phyloP scores from a whole-genome alignment of 2,888 invertebrate species.

The Volucella inanis region DNA sequence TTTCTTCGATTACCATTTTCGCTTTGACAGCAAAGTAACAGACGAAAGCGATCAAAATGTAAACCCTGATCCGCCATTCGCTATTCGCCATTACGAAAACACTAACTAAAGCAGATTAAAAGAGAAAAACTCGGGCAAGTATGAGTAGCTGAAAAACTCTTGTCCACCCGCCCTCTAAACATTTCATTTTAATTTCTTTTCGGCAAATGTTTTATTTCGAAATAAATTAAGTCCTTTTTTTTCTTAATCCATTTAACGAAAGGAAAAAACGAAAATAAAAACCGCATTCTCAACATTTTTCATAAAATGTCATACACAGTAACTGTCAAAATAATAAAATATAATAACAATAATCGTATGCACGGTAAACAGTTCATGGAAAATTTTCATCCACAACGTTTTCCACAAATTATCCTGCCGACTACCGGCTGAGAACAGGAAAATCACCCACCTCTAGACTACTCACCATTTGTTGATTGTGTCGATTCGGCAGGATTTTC shows the following conservation, averaged over 20 bases:
- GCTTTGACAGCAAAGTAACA: constrained; percentile 32
- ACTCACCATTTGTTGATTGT: constrained; percentile 73
- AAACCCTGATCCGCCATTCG: constrained; percentile 30
- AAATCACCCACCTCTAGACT: constrained; percentile 41
- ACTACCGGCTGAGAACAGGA: constrained; percentile 15
- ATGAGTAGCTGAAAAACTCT: neutral
- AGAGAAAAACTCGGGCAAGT: neutral
- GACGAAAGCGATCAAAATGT: constrained; percentile 21
- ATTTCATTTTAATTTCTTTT: neutral
- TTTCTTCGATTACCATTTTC: constrained; percentile 4
- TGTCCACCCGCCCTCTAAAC: constrained; percentile 16
- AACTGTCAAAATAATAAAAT: constrained; percentile 42
- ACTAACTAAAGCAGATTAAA: constrained; percentile 40
- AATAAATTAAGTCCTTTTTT: neutral
- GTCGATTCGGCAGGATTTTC: constrained; percentile 64
- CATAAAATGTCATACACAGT: constrained; percentile 32
- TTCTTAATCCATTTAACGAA: neutral
- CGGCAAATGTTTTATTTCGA: too few relatives aligned
- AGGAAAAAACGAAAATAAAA: constrained; percentile 27
- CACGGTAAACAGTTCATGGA: constrained; percentile 13
- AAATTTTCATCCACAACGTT: constrained; percentile 25
- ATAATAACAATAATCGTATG: neutral
- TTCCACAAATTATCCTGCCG: constrained; percentile 39
- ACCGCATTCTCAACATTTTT: constrained; percentile 9
- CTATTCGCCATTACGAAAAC: constrained; percentile 59